These are phyloP conservation scores for Azorinus chamasolen DNA, from an alignment of 2,888 invertebrate species.

Conservation along the genomic window DNA sequence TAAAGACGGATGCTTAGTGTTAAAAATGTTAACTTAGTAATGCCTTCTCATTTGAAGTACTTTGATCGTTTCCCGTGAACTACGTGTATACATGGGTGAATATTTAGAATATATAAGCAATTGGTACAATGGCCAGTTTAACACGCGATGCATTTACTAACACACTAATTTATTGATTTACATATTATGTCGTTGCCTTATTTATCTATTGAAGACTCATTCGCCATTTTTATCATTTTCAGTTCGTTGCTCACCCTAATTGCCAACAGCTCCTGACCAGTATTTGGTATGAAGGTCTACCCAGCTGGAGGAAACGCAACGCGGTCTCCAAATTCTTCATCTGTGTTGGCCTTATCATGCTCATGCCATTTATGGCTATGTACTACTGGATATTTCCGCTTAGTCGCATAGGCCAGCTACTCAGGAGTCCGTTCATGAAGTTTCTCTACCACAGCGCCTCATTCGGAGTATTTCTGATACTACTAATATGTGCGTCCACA, in stretches of 20 bases:
- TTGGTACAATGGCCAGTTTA: no score
- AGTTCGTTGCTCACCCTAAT: conserved; percentile 89
- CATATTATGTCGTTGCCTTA: no score
- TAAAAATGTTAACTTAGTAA: no score
- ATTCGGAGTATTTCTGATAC: conserved; percentile 88
- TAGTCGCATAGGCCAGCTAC: conserved; percentile 87
- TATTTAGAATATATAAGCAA: no score
- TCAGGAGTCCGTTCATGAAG: conserved; percentile 88
- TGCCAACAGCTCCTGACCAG: conserved; percentile 88
- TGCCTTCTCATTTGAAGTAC: no score
- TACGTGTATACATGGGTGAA: no score
- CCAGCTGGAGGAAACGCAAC: conserved; percentile 87
- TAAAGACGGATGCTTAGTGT: no score
- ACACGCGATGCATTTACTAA: no score
- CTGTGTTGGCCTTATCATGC: conserved; percentile 86
- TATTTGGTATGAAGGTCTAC: conserved; percentile 88
- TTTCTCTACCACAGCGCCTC: conserved; percentile 88
- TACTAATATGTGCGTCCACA: conserved; percentile 87
- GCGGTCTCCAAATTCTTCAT: conserved; percentile 87
- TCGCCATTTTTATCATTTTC: conserved; percentile 43
- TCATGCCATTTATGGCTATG: conserved; percentile 87
- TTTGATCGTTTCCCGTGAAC: no score
- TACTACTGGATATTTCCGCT: conserved; percentile 88
- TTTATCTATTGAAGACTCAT: no score
- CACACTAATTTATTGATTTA: no score